Percentiles rank a stretch among this genome's conserved stretches.
Evolutionary conservation across 2,797 vertebrate species (phyloP).

Genomic region (Syngnathus acus): DNA sequence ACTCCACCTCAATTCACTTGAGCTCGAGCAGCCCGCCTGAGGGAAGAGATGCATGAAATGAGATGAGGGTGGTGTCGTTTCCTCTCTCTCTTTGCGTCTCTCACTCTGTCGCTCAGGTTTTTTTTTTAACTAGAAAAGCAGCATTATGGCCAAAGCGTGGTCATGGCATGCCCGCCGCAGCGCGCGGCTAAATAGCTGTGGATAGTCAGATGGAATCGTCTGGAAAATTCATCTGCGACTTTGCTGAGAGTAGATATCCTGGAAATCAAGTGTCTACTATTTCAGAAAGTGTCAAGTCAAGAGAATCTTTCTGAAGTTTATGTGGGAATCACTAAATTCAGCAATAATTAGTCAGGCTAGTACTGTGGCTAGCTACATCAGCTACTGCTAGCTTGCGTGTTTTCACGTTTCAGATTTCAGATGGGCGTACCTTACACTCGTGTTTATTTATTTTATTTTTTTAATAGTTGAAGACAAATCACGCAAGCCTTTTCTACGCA

Average conservation of each 20-base stretch:
- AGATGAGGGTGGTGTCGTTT: constrained; percentile 24
- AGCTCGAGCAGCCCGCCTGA: constrained; percentile 17
- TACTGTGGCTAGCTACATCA: too few species aligned
- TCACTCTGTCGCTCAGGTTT: neutral
- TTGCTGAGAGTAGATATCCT: constrained; percentile 7
- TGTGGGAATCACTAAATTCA: too few species aligned
- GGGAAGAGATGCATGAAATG: constrained; percentile 41
- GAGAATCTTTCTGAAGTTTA: too few species aligned
- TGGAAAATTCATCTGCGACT: constrained; percentile 53
- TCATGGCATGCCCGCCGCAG: constrained; percentile 17
- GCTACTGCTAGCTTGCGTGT: too few species aligned
- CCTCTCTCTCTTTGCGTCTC: constrained; percentile 10
- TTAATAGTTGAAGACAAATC: too few species aligned
- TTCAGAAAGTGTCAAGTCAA: too few species aligned
- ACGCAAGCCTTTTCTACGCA: too few species aligned
- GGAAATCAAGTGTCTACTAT: neutral
- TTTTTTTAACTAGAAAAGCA: constrained; percentile 12
- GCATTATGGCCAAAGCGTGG: constrained; percentile 23
- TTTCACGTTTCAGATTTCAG: too few species aligned
- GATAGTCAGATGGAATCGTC: constrained; percentile 39
- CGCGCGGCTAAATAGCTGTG: constrained; percentile 22
- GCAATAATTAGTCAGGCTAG: too few species aligned
- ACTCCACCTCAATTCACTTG: constrained; percentile 31
- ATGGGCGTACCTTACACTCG: too few species aligned
- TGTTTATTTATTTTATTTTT: too few species aligned